Base-by-base conservation (phyloP, 2,113 vertebrate genomes). In the Castor canadensis region DNA sequence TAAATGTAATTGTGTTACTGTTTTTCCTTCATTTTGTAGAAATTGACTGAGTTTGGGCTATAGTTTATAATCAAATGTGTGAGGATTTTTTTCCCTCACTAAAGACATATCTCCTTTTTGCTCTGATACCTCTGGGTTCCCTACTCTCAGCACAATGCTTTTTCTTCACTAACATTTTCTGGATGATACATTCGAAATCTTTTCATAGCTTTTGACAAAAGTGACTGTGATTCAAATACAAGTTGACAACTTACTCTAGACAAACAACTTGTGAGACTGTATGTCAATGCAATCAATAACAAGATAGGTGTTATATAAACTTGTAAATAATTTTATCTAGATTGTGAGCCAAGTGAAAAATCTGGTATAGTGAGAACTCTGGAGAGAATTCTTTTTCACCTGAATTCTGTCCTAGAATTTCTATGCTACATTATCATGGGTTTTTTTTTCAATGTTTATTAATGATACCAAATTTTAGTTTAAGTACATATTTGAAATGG, bases 161-260 rank as follows among this genome's bases (percentile, higher is more conserved):
- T 76, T 77, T 38, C 16, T 66, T 69, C 13, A 45, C 35, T 24
- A 75, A 13, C 13, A 43, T 84, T 90, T 95, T 69, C 56, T 26
- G 9, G 43, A 58, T 47, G 40, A 54, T 28, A 28, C 9, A 24
- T 91, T 47, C 89, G 69, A 83, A 52, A 40, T 92, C 10, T 82
- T 87, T 69, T 40, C 69, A 92, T 80, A 92, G 80, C 22, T 89
- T 75, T 87, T 85, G 77, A 88, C 40, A 47, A 83, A 77, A 64
- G 43, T 49, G 56, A 79, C 30, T 92, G 15, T 40, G 56, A 87
- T 22, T 87, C 47, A 87, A 62, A 93, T 71, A 58, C n/a, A 89
- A 47, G 13, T 54, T 93, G 52, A 71, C 35, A 93, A n/a, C 9
- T 56, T 95, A 19, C 24, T 87, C 28, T 89, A 64, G 62, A 72